Base-by-base conservation (phyloP, 2,797 vertebrate genomes). In the Myotis planiceps region DNA sequence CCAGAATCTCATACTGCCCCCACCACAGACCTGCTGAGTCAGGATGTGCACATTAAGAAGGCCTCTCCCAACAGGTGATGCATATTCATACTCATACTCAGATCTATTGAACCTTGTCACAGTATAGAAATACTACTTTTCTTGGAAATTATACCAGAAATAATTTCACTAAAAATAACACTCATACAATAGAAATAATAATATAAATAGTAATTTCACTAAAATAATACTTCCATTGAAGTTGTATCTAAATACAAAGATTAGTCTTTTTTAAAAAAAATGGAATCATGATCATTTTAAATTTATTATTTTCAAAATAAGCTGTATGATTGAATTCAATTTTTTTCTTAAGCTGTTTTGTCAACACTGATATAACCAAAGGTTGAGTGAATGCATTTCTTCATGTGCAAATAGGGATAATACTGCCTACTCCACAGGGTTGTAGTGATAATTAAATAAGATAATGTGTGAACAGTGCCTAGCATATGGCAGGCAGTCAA, bases 231-330 rank as follows among this genome's bases (percentile, higher is more conserved):
- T 81, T 21, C 42, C 23, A 19, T 29, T 92, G 13, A 69, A 79
- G 3, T 89, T 84, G 29, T n/a, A 68, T 16, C 12, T 80, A 65
- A 68, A 79, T 25, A 60, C 2, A 75, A 95, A 88, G 32, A 79
- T 8, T 81, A 58, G 51, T 58, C 1, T 68, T 88, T 39, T 39
- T 27, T 2, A 32, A 27, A 34, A 34, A 68, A 93, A 39, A 14
- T 9, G 60, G 21, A 80, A 82, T 32, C 12, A 0, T 3, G 49
- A 18, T 79, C 3, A 75, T 65, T 79, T 84, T 51, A 74, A 95
- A 58, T 29, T 80, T 92, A 34, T 16, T 82, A 65, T 94, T 88
- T 94, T 86, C 16, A 75, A 86, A 87, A 88, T 71, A 72, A 90
- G 6, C 5, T 79, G 2, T 49, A 66, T 55, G 16, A 60, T 9